Evolutionary conservation across 2,113 vertebrate species (phyloP), one percentile per base, ranked within the genome.

Genomic region (Mystacornis crossleyi): DNA sequence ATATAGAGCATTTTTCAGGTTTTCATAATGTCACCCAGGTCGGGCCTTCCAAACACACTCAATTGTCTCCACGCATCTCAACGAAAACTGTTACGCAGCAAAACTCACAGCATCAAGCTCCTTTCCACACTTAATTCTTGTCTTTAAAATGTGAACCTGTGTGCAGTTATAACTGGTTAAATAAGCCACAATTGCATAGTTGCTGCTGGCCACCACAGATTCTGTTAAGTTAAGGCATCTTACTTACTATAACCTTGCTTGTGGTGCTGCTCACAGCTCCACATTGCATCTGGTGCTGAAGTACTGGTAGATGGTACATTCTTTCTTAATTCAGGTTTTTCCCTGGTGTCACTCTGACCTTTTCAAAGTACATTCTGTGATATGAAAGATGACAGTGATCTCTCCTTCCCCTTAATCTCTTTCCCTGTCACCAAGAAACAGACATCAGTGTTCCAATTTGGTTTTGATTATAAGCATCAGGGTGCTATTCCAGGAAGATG

Each of bases 261-360:
- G 38, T 0, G 3, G 26, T 64, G 31, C 80, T 83, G 78, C 70
- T 81, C 1, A 3, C 45, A 75, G 43, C 28, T 82, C 33, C 33
- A 9, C 7, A 1, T 60, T 62, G 20, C 65, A 65, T 2, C 45
- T 45, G 18, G n/a, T 79, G 43, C 57, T 54, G 73, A 61, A 67
- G 42, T 18, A 31, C 42, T 14, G 18, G 70, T 57, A 38, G 34
- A 25, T 58, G 23, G 34, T 42, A 45, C 0, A 0, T 64, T 61
- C 64, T 77, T 73, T 23, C 38, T 66, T 36, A 28, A 23, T 70
- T 62, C 82, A 71, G 58, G 38, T 70, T 92, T 88, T 92, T 40
- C 75, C 73, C 55, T 84, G 40, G 60, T 89, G 61, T 96, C 31
- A 34, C 72, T 55, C 48, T 86, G 93, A 95, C 75, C 70, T 97